Conservation (phyloP, 2,888 invertebrate species). For the Camptogramma bilineatum region DNA sequence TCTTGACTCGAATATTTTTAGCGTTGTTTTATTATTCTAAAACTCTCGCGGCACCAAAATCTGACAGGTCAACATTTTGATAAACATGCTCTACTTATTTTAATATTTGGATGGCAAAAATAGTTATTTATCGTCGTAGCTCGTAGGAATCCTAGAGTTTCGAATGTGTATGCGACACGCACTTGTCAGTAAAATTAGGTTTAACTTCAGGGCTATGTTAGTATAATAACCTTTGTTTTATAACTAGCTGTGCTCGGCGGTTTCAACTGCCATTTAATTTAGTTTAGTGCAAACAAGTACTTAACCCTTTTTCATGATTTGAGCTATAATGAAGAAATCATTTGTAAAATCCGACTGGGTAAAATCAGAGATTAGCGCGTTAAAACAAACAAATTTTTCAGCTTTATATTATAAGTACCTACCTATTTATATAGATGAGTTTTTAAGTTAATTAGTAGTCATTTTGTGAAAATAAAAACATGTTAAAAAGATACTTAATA, state of each 20-base stretch:
- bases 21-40: neutral
- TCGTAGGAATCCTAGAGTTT: constrained; percentile 14
- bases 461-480: no score
- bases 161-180: constrained; percentile 31
- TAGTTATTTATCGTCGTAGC: constrained; percentile 19
- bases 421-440: no score
- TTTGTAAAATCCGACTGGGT: no score
- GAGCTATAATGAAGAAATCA: no score
- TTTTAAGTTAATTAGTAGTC: neutral
- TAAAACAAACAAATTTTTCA: no score
- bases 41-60: neutral
- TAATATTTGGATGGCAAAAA: constrained; percentile 9
- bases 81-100: neutral
- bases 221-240: no score
- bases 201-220: constrained; percentile 9
- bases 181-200: constrained; percentile 23
- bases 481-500: neutral
- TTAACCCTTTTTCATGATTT: no score
- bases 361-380: no score
- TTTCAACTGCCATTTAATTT: no score
- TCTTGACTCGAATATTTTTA: neutral
- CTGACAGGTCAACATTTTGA: neutral
- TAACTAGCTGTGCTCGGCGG: no score
- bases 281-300: no score
- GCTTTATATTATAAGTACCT: no score